phyloP scores from a whole-genome alignment of 1,140 invertebrate genomes.

The Luehdorfia chinensis region DNA sequence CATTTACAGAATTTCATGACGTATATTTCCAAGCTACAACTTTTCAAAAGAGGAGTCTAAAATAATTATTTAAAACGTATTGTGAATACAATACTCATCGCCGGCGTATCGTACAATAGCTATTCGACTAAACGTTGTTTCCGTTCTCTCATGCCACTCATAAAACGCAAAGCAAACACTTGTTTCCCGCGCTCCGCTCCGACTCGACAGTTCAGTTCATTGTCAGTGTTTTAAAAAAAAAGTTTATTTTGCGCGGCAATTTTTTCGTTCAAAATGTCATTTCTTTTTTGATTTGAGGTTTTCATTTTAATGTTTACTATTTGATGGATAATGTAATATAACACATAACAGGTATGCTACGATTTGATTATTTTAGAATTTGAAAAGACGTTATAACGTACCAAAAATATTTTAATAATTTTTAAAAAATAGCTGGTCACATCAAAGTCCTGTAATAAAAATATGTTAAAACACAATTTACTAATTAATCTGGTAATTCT shows the following conservation, averaged over 20 bases:
- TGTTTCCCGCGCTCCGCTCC: slow-evolving; percentile 35
- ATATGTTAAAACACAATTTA: too few species aligned
- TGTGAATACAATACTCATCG: slow-evolving; percentile 9
- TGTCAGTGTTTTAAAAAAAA: slow-evolving; percentile 26
- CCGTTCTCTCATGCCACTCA: slow-evolving; percentile 14
- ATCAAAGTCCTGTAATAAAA: too few species aligned
- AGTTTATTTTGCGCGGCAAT: slow-evolving; percentile 21
- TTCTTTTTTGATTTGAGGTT: background rate
- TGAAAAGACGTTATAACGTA: background rate
- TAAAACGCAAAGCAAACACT: slow-evolving; percentile 29
- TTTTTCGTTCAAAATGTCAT: slow-evolving; percentile 4
- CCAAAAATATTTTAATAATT: too few species aligned
- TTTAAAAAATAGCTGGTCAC: too few species aligned
- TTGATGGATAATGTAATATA: slow-evolving; percentile 7
- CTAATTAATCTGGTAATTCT: too few species aligned
- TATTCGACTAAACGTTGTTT: slow-evolving; percentile 14
- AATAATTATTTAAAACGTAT: slow-evolving; percentile 10
- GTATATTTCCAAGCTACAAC: too few species aligned
- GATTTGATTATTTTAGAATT: background rate
- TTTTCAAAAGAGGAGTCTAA: slow-evolving; percentile 2
- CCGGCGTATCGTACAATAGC: background rate
- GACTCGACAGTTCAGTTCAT: slow-evolving; percentile 26
- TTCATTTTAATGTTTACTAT: slow-evolving; percentile 5
- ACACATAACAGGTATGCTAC: background rate
- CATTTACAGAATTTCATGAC: too few species aligned